Base-by-base conservation (phyloP, 2,888 invertebrate species). In the Thelaira solivaga region DNA sequence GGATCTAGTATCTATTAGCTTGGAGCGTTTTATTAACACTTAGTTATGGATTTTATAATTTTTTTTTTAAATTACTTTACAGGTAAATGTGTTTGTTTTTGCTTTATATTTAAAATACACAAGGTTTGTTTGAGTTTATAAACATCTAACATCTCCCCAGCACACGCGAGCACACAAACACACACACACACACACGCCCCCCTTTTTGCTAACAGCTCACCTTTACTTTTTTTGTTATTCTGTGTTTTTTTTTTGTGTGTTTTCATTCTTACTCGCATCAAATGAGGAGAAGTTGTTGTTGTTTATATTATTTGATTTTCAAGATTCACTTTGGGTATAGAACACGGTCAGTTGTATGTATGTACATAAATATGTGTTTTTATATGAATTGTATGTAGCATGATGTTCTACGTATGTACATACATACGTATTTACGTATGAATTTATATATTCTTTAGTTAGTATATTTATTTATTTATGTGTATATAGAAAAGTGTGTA, bases 321-420 rank as follows among this genome's bases (percentile, higher is more conserved):
- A 76, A 79, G 68, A 79, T 75, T 75, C 76, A 64, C 75, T 65
- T 78, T 78, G 26, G 47, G 59, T 78, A 74, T 61, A 74, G 74
- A 74, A 71, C 65, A 64, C 71, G 57, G 69, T 75, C 74, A 64
- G 68, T 75, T 68, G 57, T 67, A 26, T 29, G 59, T 53, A 18
- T n/a, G 51, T 49, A 65, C 13, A 36, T 41, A 43, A 5, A 41
- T 34, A 55, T 55, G 31, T 51, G 18, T 10, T 11, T 34, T 7
- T 20, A 47, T 67, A 39, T 34, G 43, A 47, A 39, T 10, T 57
- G 59, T 69, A 31, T 53, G 29, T 22, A 5, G 34, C 13, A n/a
- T 13, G 13, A 36, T 34, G 22, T 13, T 59, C n/a, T 68, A 34
- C 13, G 24, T 31, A 57, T 20, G 16, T n/a, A 34, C 18, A 8